Base-by-base conservation (phyloP, 53 echinoderm and acorn worm genomes). In the Arbacia lixula region DNA sequence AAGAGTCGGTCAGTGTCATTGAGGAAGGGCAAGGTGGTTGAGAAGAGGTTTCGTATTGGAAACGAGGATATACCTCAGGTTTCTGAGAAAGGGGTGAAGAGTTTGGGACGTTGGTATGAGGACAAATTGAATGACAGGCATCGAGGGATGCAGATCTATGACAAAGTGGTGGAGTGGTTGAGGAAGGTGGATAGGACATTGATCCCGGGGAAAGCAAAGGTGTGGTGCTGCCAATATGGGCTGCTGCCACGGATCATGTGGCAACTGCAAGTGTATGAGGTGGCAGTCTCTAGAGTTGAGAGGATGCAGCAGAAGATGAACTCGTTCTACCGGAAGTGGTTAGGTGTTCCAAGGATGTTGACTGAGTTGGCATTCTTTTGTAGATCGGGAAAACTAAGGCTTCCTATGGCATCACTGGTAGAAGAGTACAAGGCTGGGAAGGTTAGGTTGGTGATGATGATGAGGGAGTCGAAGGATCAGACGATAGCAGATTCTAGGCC, bases 171-270 rank as follows among this genome's bases (percentile, higher is more conserved):
- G 31, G 52, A 72, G 51, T 72, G 72, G 72, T 31, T 72, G 20
- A 72, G 27, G 72, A 72, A 17, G 72, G 51, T 50, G 72, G 72
- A 72, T 17, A 72, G 51, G n/a, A 72, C 72, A 12, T 50, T 72
- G 4, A 63, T 87, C 21, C 60, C 87, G 33, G 79, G 87, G 56
- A 87, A 73, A 32, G 53, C 76, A 49, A 86, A 86, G 78, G 30
- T 31, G 42, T 86, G n/a, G n/a, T n/a, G 66, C 32, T 66, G 73
- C 58, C 72, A 86, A 40, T 74, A 8, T 62, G 63, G 75, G 22
- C 56, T 74, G 56, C 36, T 86, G 75, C 86, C 86, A 73, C 53
- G 55, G 39, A 73, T 86, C 27, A 86, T 86, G 63, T 86, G 71
- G 71, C 85, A 71, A 71, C 71, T 42, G 71, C 71, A 71, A 46